A percentile compares a stretch with the other conserved stretches of the same genome.
These are phyloP conservation scores for Thera britannica DNA, from an alignment of 2,888 invertebrate genomes.

Conservation along the genomic window DNA sequence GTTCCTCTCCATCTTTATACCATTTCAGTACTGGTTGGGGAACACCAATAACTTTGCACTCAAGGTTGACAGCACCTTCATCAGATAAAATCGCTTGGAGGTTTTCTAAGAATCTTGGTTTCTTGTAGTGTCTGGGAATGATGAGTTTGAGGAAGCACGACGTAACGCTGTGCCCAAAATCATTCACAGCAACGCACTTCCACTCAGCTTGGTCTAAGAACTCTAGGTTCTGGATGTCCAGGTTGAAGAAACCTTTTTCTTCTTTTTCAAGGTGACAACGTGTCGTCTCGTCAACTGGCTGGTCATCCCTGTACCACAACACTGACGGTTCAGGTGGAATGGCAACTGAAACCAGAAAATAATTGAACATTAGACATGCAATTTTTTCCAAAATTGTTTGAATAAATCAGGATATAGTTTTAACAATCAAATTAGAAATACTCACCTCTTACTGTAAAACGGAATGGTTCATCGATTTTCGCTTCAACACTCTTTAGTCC, in stretches of 20 bases:
- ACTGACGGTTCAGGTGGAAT: constrained; percentile 92
- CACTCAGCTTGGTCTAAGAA: constrained; percentile 95
- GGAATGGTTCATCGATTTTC: constrained; percentile 92
- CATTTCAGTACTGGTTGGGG: constrained; percentile 95
- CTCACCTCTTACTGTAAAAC: constrained; percentile 91
- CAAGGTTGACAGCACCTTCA: constrained; percentile 95
- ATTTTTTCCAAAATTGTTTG: no score
- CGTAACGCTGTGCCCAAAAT: constrained; percentile 94
- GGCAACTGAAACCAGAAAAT: constrained; percentile 83
- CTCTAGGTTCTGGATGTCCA: constrained; percentile 90
- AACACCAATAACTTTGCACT: constrained; percentile 96
- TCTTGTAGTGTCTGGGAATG: constrained; percentile 95
- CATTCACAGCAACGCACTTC: constrained; percentile 95
- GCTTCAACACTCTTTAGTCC: constrained; percentile 93
- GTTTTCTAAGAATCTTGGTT: constrained; percentile 94
- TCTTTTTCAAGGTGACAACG: constrained; percentile 89
- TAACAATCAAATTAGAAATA: background rate
- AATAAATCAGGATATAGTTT: background rate
- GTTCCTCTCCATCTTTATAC: constrained; percentile 95
- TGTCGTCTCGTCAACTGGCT: constrained; percentile 87
- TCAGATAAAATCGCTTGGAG: constrained; percentile 93
- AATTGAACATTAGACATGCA: background rate
- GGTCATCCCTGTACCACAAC: constrained; percentile 95
- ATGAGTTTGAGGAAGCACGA: constrained; percentile 93
- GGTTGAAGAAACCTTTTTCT: constrained; percentile 88